Percentiles rank a stretch among this genome's conserved stretches.
These are phyloP conservation scores for Anthopleura xanthogrammica DNA, from an alignment of 92 coral and sea anemone species.

Conservation along the genomic window DNA sequence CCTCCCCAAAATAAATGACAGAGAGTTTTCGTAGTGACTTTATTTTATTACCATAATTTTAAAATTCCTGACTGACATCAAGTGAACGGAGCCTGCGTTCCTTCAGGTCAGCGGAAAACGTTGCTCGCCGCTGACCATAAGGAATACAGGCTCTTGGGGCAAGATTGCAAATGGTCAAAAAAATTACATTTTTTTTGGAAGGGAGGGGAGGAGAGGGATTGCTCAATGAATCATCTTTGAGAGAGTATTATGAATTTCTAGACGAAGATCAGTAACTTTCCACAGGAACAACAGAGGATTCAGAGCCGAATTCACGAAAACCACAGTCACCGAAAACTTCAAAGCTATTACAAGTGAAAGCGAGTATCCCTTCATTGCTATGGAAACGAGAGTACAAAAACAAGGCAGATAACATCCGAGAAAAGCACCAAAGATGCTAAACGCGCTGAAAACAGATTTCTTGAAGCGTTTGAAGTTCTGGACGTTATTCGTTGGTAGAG, in stretches of 20 bases:
- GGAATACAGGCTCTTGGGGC: background rate
- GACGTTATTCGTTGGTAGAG: background rate
- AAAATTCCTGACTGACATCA: too few relatives aligned
- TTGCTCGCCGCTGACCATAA: background rate
- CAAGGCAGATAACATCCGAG: conserved; percentile 9
- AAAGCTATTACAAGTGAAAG: background rate
- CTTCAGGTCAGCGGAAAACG: background rate
- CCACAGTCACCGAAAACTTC: conserved; percentile 8
- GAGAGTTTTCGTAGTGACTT: too few relatives aligned
- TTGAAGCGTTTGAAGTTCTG: conserved; percentile 10
- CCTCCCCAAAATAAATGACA: too few relatives aligned
- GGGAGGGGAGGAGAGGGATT: background rate
- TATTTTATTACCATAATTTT: too few relatives aligned
- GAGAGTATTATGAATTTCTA: background rate
- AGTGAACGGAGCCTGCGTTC: background rate
- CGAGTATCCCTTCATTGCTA: conserved; percentile 1
- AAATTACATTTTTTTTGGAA: background rate
- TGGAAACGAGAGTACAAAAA: conserved; percentile 1
- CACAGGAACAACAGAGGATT: conserved; percentile 23
- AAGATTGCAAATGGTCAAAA: too few relatives aligned
- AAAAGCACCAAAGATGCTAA: conserved; percentile 10
- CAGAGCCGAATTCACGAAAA: conserved; percentile 16
- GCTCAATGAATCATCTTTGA: background rate
- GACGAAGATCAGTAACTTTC: conserved; percentile 30
- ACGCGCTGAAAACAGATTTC: conserved; percentile 5